Base-by-base conservation (phyloP, 2,888 invertebrate genomes). In the Rhingia campestris region DNA sequence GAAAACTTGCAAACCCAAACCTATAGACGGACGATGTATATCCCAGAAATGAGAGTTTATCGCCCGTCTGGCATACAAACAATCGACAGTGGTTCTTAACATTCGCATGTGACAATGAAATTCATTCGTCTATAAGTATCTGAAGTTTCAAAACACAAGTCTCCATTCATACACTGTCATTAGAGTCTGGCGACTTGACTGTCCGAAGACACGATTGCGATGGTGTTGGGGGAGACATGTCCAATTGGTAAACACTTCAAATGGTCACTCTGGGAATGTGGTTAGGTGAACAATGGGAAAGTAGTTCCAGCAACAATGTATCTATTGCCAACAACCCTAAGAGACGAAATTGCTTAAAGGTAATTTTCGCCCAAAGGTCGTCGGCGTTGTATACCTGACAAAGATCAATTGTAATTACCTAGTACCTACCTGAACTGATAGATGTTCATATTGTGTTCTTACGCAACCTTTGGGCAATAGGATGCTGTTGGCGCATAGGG, bases 341-440 rank as follows among this genome's bases (percentile, higher is more conserved):
- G 49, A n/a, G 33, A 39, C 2, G 47, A 59, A 35, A 45, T 72
- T 45, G 61, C 14, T 41, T 63, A 69, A 61, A 33, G 35, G 53
- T 54, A 54, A 80, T 80, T 51, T 43, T 74, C 54, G 67, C 22
- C 63, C 75, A 77, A 64, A 64, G 51, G 64, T 72, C 37, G 41
- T 22, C 49, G 53, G 45, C 35, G 32, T 12, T 7, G 37, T 5
- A 49, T 6, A 12, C 41, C 41, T 47, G 63, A 58, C 63, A 63
- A 51, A 75, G 69, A 59, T 76, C 81, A 70, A 76, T 81, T 70
- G 76, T 76, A 81, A 72, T 81, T 66, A 51, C 6, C 22, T 39
- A 53, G 43, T 33, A 56, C 45, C 22, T 22, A 63, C 47, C 32
- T 66, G 63, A 51, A 22, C 56, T 41, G 22, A 58, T n/a, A 41